Base-by-base conservation (phyloP, 2,797 vertebrate species). In the Tiaroga cobitis region DNA sequence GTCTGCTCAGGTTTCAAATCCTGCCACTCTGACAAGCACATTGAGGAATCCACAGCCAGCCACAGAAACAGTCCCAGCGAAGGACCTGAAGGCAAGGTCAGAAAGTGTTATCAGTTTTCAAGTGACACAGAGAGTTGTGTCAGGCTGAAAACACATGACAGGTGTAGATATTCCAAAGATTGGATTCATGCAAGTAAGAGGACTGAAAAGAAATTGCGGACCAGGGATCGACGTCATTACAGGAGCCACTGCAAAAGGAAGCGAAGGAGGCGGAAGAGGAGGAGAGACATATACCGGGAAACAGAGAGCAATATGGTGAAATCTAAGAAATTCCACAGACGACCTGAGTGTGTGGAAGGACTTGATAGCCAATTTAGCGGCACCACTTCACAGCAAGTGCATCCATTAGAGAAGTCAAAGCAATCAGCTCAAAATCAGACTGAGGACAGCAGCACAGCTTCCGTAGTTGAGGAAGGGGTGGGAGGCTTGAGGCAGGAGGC, bases 171-270 rank as follows among this genome's bases (percentile, higher is more conserved):
- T 83, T 86, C 90, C 24, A 92, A 82, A 91, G 91, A 92, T 77
- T 87, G 88, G 51, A 89, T 83, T 87, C 90, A 89, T 61, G 81
- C 87, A 29, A 82, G 90, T 85, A 92, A 92, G 87, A 94, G 93
- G 89, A 70, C 88, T 7, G 74, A 84, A 19, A 90, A 90, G 59
- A 95, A 93, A 90, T 86, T 85, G n/a, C 87, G 91, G 85, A 91
- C 90, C 82, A 96, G 95, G 89, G 91, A 91, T 86, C 92, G 87
- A 46, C 91, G 92, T 87, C 93, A 94, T 91, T 92, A 92, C 89
- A 95, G 92, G 90, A 94, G 87, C 69, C 92, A 92, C 89, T 94
- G 92, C 84, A 89, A 93, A 88, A 96, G 93, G 91, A 96, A 88
- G 91, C 90, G 94, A 91, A 88, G 92, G 91, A 95, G 88, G 81